phyloP scores from a whole-genome alignment of 2,113 vertebrate genomes.

The cat (Felis catus) region DNA sequence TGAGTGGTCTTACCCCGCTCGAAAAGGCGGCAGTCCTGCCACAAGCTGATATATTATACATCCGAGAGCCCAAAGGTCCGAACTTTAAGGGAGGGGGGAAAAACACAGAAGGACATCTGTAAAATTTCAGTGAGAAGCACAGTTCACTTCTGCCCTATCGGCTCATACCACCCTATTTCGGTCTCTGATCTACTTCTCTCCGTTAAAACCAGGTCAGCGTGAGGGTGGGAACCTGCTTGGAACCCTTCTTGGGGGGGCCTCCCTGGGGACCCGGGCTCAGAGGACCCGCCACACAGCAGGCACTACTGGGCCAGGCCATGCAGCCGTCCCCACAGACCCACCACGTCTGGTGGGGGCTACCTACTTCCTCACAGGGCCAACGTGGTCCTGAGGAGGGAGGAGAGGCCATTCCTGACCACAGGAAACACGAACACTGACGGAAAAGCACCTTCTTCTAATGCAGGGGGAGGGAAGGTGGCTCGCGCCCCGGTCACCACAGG shows the following conservation, averaged over 20 bases:
- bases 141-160: background rate
- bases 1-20: slow-evolving; percentile 93
- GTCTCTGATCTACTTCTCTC: background rate
- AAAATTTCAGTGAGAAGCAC: background rate
- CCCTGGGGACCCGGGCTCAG: background rate
- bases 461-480: no score
- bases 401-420: background rate
- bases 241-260: background rate
- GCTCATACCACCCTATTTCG: background rate
- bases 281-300: background rate
- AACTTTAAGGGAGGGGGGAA: slow-evolving; percentile 80
- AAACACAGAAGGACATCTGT: slow-evolving; percentile 46
- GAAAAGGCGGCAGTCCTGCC: slow-evolving; percentile 97
- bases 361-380: background rate
- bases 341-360: background rate
- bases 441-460: background rate
- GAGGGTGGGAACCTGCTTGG: background rate
- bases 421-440: background rate
- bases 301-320: background rate
- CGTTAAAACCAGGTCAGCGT: background rate
- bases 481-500: background rate
- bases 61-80: slow-evolving; percentile 98
- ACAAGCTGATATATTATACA: slow-evolving; percentile 99
- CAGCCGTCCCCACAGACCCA: background rate
- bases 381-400: background rate